These are phyloP conservation scores for Macroglossus sobrinus DNA, from an alignment of 2,113 vertebrate species.

Conservation along the genomic window DNA sequence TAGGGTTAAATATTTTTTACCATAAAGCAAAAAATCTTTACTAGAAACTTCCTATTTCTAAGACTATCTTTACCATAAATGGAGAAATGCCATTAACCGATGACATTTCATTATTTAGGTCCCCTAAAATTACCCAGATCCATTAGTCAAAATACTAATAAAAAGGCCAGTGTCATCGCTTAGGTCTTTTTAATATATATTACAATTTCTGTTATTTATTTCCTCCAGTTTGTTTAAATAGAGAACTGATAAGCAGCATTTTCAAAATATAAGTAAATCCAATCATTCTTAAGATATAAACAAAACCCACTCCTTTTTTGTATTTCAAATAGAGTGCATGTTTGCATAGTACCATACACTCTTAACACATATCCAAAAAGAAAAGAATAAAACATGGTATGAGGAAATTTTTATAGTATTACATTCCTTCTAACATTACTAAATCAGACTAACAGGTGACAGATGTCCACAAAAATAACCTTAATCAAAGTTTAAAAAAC, in stretches of 20 bases:
- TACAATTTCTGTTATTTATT: not conserved
- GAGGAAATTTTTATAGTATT: not conserved
- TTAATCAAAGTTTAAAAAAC: not conserved
- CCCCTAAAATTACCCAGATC: not conserved
- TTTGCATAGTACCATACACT: not conserved
- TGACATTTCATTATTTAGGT: not conserved
- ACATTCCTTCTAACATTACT: not conserved
- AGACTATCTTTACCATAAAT: not conserved
- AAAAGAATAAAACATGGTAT: not conserved
- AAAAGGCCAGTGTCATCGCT: not conserved
- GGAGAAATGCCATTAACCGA: not conserved
- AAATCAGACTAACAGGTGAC: not conserved
- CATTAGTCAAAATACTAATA: not conserved
- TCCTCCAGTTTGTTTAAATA: not conserved
- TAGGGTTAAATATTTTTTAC: not conserved
- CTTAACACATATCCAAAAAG: not conserved
- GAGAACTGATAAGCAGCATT: constrained; percentile 2
- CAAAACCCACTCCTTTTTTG: not conserved
- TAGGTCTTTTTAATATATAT: not conserved
- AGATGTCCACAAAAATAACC: not conserved
- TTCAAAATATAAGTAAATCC: not conserved
- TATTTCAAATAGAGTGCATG: not conserved
- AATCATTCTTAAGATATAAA: not conserved
- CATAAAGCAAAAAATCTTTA: constrained; percentile 16
- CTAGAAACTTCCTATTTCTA: not conserved